Conservation (phyloP, 1,140 invertebrate genomes). For the Drosophila nannoptera region DNA sequence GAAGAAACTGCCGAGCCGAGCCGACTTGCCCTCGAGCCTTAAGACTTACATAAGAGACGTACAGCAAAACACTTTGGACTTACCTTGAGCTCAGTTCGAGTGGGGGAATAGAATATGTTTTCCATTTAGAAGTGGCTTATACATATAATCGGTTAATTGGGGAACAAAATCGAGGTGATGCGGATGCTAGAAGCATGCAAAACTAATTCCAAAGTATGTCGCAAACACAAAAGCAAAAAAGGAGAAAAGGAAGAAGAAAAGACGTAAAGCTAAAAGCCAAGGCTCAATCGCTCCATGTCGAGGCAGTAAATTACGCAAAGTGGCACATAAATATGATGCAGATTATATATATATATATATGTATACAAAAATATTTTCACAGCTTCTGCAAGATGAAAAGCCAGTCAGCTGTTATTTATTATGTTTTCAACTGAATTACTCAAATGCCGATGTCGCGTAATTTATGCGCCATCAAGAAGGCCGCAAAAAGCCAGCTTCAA, state of each 20-base stretch:
- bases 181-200: too few species aligned
- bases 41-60: constrained; percentile 23
- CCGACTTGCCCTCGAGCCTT: constrained; percentile 14
- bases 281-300: neutral
- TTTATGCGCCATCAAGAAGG: constrained; percentile 29
- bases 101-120: constrained; percentile 1
- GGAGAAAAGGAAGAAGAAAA: too few species aligned
- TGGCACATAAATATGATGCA: constrained; percentile 1
- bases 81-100: constrained; percentile 3
- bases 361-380: constrained; percentile 5
- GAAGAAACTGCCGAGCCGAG: neutral
- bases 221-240: too few species aligned
- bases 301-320: neutral
- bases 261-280: neutral
- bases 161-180: too few species aligned
- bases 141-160: neutral
- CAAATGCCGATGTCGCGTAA: constrained; percentile 37
- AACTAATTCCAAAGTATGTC: too few species aligned
- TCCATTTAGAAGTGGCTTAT: neutral
- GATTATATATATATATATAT: constrained; percentile 5
- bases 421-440: constrained; percentile 34
- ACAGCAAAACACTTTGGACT: constrained; percentile 33
- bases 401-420: constrained; percentile 35
- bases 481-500: constrained; percentile 15
- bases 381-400: constrained; percentile 20